These are phyloP conservation scores for Agonopterix subpropinquella DNA, from an alignment of 2,888 invertebrate species.

Conservation along the genomic window DNA sequence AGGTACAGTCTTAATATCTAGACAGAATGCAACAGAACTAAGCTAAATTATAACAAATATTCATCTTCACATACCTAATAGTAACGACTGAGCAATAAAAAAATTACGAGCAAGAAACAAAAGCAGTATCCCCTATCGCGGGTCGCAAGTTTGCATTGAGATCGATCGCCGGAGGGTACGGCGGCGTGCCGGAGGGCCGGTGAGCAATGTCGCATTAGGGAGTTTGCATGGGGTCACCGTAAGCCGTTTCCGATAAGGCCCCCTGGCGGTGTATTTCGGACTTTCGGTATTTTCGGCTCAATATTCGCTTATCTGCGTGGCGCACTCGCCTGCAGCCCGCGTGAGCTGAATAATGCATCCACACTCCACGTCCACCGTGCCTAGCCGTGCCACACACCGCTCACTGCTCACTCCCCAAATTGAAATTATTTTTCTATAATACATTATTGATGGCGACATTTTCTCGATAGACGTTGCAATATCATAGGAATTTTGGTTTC, in stretches of 20 bases:
- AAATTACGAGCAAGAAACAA: constrained; percentile 57
- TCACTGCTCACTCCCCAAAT: constrained; percentile 36
- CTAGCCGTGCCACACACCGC: constrained; percentile 15
- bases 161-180: constrained; percentile 58
- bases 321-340: constrained; percentile 61
- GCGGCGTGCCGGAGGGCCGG: constrained; percentile 30
- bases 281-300: constrained; percentile 47
- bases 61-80: not conserved
- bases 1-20: too few relatives aligned
- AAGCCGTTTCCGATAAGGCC: constrained; percentile 77
- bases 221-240: constrained; percentile 71
- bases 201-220: constrained; percentile 68
- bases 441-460: constrained; percentile 39
- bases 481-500: too few relatives aligned
- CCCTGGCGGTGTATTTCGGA: constrained; percentile 29
- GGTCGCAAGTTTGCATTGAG: constrained; percentile 66
- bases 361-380: constrained; percentile 8
- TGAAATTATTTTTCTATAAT: constrained; percentile 64
- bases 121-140: constrained; percentile 46
- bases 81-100: constrained; percentile 46
- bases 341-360: constrained; percentile 66
- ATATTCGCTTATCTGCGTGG: constrained; percentile 63
- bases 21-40: too few relatives aligned
- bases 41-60: too few relatives aligned
- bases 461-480: not conserved